phyloP scores from a whole-genome alignment of 2,113 vertebrate species.

The Melozone crissalis region DNA sequence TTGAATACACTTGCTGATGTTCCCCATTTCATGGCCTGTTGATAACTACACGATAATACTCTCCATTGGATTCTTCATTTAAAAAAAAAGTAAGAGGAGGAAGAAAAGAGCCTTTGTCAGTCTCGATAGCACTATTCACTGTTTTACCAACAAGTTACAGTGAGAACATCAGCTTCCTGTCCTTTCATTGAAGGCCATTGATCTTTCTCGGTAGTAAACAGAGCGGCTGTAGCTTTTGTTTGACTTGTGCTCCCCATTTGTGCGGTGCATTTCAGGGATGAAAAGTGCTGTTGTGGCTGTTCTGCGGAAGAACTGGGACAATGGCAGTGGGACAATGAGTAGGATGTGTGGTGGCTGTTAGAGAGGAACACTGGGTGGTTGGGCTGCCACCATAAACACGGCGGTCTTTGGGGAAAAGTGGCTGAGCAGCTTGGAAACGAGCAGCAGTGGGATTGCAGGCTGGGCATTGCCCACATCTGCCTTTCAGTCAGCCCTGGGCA shows the following conservation, averaged over 20 bases:
- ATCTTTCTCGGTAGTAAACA: slow-evolving; percentile 68
- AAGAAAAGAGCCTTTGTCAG: slow-evolving; percentile 56
- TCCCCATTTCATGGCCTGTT: slow-evolving; percentile 56
- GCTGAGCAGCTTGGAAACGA: neutral
- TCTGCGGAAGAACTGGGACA: slow-evolving; percentile 29
- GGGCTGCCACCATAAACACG: neutral
- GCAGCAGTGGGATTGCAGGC: neutral
- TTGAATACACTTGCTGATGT: slow-evolving; percentile 57
- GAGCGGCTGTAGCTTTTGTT: slow-evolving; percentile 69
- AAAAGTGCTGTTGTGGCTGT: slow-evolving; percentile 57
- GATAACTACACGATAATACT: slow-evolving; percentile 47
- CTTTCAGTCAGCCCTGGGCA: neutral
- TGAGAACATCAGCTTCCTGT: slow-evolving; percentile 70
- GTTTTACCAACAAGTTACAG: slow-evolving; percentile 65
- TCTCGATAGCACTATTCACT: slow-evolving; percentile 52
- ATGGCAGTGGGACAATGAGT: slow-evolving; percentile 5
- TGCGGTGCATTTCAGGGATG: slow-evolving; percentile 43
- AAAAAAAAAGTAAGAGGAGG: neutral
- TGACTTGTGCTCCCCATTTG: slow-evolving; percentile 50
- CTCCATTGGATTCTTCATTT: slow-evolving; percentile 56
- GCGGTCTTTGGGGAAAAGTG: neutral
- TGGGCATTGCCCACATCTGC: neutral
- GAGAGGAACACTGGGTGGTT: neutral
- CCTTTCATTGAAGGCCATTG: slow-evolving; percentile 73
- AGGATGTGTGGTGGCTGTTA: neutral